Percentiles rank a stretch among this genome's conserved stretches.
phyloP scores from a whole-genome alignment of 64 coral and sea anemone species.

The Montipora foliosa region DNA sequence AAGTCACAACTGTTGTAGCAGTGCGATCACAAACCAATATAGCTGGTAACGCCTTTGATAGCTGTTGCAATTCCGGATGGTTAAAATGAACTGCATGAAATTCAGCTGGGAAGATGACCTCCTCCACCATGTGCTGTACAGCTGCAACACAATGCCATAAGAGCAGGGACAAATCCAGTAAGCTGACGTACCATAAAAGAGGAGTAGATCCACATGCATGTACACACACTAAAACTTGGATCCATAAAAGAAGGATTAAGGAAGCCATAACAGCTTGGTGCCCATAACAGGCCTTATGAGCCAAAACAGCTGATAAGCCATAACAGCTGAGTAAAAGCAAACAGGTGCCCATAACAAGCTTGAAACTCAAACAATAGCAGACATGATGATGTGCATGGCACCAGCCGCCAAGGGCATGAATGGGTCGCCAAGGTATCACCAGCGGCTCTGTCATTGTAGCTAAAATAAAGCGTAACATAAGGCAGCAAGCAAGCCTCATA shows the following conservation, averaged over 20 bases:
- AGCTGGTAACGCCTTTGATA: constrained; percentile 14
- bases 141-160: not conserved
- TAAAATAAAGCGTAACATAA: too few relatives aligned
- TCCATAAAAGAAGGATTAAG: not conserved
- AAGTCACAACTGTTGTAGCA: constrained; percentile 2
- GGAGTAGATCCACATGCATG: too few relatives aligned
- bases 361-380: too few relatives aligned
- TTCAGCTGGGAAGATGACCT: not conserved
- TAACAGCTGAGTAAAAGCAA: too few relatives aligned
- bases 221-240: too few relatives aligned
- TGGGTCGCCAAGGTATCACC: too few relatives aligned
- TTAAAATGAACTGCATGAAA: not conserved
- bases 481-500: too few relatives aligned
- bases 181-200: not conserved
- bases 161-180: not conserved
- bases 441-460: too few relatives aligned
- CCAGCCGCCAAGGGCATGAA: too few relatives aligned
- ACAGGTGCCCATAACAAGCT: too few relatives aligned
- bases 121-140: not conserved
- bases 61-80: not conserved
- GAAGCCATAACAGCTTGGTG: not conserved
- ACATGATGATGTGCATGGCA: too few relatives aligned
- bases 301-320: not conserved
- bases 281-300: constrained; percentile 20
- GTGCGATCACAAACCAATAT: constrained; percentile 41